These are phyloP conservation scores for Euwallacea fornicatus DNA, from an alignment of 1,140 invertebrate species.

Conservation along the genomic window DNA sequence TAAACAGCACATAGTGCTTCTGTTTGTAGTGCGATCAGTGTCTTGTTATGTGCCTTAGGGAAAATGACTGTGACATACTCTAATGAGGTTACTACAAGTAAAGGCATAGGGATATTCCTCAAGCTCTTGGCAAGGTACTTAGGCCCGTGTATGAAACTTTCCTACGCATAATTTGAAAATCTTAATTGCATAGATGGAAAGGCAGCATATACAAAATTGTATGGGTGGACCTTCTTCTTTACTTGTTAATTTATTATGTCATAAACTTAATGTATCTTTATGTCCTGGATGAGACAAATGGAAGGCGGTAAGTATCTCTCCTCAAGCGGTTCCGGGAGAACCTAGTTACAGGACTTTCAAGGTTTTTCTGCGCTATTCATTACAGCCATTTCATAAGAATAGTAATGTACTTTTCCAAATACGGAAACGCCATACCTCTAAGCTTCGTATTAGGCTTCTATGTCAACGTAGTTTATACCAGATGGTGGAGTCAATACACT, in stretches of 20 bases:
- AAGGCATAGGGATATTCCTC: conserved; percentile 35
- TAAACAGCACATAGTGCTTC: too few relatives aligned
- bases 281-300: conserved; percentile 52
- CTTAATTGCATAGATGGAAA: conserved; percentile 61
- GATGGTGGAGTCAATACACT: conserved; percentile 92
- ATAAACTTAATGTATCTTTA: conserved; percentile 64
- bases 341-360: conserved; percentile 23
- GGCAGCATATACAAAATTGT: conserved; percentile 74
- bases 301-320: conserved; percentile 58
- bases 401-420: conserved; percentile 67
- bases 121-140: conserved; percentile 38
- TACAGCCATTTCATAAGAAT: conserved; percentile 65
- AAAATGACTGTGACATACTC: conserved; percentile 42
- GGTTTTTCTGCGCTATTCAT: background rate
- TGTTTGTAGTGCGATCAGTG: too few relatives aligned
- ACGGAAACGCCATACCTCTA: conserved; percentile 69
- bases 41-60: background rate
- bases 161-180: background rate
- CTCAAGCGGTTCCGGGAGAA: conserved; percentile 47
- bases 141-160: background rate
- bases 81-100: conserved; percentile 39
- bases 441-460: conserved; percentile 73
- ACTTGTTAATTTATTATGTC: conserved; percentile 63
- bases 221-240: conserved; percentile 67
- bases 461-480: conserved; percentile 86